Base-by-base conservation (phyloP, 2,113 vertebrate species). In the Cottus gobio region DNA sequence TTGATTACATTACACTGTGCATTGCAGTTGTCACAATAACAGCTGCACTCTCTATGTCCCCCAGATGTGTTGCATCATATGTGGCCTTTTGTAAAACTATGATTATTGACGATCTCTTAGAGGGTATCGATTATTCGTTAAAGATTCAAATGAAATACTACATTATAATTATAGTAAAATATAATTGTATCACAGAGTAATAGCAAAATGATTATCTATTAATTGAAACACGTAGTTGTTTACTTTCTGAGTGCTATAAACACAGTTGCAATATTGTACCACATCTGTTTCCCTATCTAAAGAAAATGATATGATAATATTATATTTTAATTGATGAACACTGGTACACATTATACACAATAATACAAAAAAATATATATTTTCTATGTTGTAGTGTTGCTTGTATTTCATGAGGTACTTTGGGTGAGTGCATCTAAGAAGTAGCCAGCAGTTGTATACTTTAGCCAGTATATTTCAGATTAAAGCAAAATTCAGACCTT, bases 401-500 rank as follows among this genome's bases (percentile, higher is more conserved):
- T 63, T 4, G 0, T 60, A 66, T 69, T 71, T 71, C 34, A 75
- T 36, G 62, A 20, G 50, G 48, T 48, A 39, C 44, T 61, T 56
- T 57, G 58, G 34, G 58, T 87, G 76, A 80, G 78, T 77, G 78
- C 36, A 34, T 87, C 57, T 71, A 54, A 57, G 37, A 80, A 73
- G 56, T 70, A 57, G 73, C 80, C 79, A 54, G 22, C 61, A 69
- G 76, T 71, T 88, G 56, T 70, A 75, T 73, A 70, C 69, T 75
- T 57, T 67, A 60, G 69, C 61, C 58, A 69, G 75, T 81, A 74
- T 75, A 83, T 87, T 84, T 81, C 75, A 79, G 85, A 92, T 89
- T 89, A 87, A 86, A 80, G 85, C 80, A 71, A 87, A 86, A 77
- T 54, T 72, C 80, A 83, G 84, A 85, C 87, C 24, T 87, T 87